phyloP scores from a whole-genome alignment of 2,797 vertebrate genomes.

The Spatula versicolor region DNA sequence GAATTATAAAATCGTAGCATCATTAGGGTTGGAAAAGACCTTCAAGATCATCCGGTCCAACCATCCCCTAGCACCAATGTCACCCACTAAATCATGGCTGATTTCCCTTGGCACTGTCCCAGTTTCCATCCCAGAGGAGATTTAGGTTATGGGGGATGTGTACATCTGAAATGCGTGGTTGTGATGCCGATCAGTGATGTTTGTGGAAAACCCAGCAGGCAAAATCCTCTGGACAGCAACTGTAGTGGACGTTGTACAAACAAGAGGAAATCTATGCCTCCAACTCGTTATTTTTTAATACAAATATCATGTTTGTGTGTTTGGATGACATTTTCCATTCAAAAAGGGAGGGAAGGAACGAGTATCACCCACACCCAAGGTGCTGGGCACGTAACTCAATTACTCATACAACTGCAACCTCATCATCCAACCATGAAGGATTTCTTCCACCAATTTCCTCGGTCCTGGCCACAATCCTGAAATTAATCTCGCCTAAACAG shows the following conservation, averaged over 20 bases:
- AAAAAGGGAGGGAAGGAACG: constrained; percentile 1
- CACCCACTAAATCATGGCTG: not conserved
- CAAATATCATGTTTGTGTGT: not conserved
- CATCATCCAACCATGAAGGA: not conserved
- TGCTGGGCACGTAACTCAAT: constrained; percentile 23
- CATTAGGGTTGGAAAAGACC: too few relatives aligned
- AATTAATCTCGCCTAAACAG: constrained; percentile 40
- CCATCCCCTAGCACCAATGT: too few relatives aligned
- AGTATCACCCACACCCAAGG: constrained; percentile 27
- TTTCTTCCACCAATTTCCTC: constrained; percentile 22
- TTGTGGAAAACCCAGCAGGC: not conserved
- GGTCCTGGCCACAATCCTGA: not conserved
- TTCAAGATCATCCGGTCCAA: too few relatives aligned
- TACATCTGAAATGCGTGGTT: not conserved
- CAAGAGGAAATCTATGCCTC: not conserved
- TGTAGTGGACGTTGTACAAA: not conserved
- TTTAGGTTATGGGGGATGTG: not conserved
- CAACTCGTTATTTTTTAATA: not conserved
- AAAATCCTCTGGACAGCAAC: not conserved
- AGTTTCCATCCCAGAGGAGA: not conserved
- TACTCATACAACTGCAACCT: constrained; percentile 43
- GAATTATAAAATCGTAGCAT: too few relatives aligned
- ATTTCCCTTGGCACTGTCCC: not conserved
- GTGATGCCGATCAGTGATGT: not conserved
- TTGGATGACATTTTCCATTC: constrained; percentile 53